A percentile compares a stretch with the other conserved stretches of the same genome.
phyloP scores from a whole-genome alignment of 2,113 vertebrate species.

The Natator depressus region DNA sequence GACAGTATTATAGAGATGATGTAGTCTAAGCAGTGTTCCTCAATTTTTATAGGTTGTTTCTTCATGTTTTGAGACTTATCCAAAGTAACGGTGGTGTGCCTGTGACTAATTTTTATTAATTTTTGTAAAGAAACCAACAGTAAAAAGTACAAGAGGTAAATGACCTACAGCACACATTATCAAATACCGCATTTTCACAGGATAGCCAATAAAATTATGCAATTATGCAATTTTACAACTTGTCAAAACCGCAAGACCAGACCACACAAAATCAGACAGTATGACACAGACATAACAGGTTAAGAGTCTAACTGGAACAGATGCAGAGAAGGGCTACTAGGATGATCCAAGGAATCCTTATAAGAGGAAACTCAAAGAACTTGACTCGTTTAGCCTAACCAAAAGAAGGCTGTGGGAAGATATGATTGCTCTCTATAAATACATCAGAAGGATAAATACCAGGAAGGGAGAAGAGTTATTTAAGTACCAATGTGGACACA shows the following conservation, averaged over 20 bases:
- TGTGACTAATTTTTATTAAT: neutral
- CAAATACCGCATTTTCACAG: neutral
- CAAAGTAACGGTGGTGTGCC: neutral
- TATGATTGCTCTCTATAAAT: too few species aligned
- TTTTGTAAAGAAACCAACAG: neutral
- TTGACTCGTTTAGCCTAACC: too few species aligned
- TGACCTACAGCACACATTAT: neutral
- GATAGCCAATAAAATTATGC: neutral
- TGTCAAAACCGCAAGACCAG: neutral
- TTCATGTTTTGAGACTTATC: neutral
- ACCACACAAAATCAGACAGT: neutral
- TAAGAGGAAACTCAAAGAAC: too few species aligned
- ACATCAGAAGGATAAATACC: too few species aligned
- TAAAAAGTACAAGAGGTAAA: neutral
- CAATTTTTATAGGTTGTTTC: neutral
- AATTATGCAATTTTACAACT: neutral
- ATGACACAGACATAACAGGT: neutral
- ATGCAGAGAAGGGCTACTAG: too few species aligned
- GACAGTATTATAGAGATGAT: constrained; percentile 7
- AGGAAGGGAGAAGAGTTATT: too few species aligned
- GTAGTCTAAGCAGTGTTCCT: neutral
- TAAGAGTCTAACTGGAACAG: neutral
- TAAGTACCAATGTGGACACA: too few species aligned
- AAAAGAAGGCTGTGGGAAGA: too few species aligned
- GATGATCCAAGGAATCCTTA: too few species aligned